Evolutionary conservation across 2,888 invertebrate genomes (phyloP), one percentile per base, ranked within the genome.

Genomic region (Empis stercorea): DNA sequence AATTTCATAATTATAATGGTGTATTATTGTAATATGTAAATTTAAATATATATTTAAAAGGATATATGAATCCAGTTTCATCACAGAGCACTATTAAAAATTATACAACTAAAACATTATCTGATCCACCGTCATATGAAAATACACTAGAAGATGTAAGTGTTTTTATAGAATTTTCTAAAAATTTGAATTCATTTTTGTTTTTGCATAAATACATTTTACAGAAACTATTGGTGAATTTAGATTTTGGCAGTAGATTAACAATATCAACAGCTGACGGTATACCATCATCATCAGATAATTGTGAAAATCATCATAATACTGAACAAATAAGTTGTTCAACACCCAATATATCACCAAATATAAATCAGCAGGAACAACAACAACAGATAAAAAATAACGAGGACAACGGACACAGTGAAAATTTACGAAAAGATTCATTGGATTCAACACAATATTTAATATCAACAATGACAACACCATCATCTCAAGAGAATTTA

Each of bases 401-500:
- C 34, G 49, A 47, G 27, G 50, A 50, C 30, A 54, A 54, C 53
- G 52, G 49, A 40, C 55, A 55, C 47, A 52, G 53, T 43, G 51
- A 55, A 42, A 56, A 57, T 52, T 59, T 56, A 54, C 61, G 58
- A 42, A 59, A 61, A 45, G 57, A 61, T 52, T 61, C 61, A 32
- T 59, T 61, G 47, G 62, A 62, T 55, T 60, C 60, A 36, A 57
- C 57, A 43, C 59, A 61, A 52, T 57, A 56, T 47, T 55, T 61
- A 48, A 55, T 54, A 50, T 53, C 59, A 30, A 52, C 55, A 42
- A 62, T 58, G 56, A 65, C 59, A 61, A 57, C 59, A 47, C 54
- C 60, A 43, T 52, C 64, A 43, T 58, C 61, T 9, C 58, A 57
- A 32, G 56, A 60, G 27, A 60, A 60, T 47, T 50, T 61, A 32